These are phyloP conservation scores for Paradisaea rubra DNA, from an alignment of 2,113 vertebrate species.

Conservation along the genomic window DNA sequence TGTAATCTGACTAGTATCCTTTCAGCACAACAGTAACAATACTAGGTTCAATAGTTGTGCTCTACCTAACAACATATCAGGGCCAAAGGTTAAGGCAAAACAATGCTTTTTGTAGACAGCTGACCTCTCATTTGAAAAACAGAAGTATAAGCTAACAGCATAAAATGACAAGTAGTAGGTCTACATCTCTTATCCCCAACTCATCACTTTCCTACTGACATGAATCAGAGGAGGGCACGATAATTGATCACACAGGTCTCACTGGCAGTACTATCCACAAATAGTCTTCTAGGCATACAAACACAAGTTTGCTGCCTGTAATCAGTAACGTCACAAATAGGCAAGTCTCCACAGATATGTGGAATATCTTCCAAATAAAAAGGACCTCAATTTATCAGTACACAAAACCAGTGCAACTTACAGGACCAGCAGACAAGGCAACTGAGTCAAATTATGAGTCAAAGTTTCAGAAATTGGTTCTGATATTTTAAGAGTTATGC, in stretches of 20 bases:
- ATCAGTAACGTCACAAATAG: background rate
- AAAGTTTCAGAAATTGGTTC: background rate
- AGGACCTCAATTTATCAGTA: background rate
- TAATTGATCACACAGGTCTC: background rate
- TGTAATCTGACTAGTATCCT: slow-evolving; percentile 21
- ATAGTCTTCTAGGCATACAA: background rate
- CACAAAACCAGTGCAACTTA: background rate
- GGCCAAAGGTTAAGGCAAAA: slow-evolving; percentile 58
- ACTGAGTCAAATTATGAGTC: background rate
- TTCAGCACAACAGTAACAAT: slow-evolving; percentile 23
- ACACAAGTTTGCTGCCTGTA: background rate
- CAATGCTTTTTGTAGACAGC: background rate
- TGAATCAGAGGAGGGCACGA: background rate
- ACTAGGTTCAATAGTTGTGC: slow-evolving; percentile 63
- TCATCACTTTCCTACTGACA: background rate
- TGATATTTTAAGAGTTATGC: background rate
- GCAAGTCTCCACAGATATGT: background rate
- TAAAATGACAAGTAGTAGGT: background rate
- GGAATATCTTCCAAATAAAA: background rate
- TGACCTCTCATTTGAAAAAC: slow-evolving; percentile 36
- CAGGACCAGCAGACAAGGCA: background rate
- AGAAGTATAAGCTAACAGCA: slow-evolving; percentile 21
- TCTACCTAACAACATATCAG: slow-evolving; percentile 40
- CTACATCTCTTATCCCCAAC: background rate
- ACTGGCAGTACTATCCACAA: background rate